Evolutionary conservation across 2,888 invertebrate species (phyloP).

Genomic region (Cremastinae sp.): DNA sequence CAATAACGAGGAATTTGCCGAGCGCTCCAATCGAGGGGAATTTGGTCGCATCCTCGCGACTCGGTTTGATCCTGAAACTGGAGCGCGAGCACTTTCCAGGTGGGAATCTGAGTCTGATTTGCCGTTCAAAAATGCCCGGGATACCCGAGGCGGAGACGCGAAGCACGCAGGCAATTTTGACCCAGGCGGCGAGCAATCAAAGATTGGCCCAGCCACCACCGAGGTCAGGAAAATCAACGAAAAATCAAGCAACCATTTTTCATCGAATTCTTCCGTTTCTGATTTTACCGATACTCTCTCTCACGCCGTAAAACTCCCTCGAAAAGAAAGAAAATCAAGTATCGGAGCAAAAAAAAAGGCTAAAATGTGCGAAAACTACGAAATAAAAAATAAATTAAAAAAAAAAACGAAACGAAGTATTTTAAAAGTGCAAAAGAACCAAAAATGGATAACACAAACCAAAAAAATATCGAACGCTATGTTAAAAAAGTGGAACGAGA

Average conservation of each 20-base stretch:
- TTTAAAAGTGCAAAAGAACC: constrained; percentile 1
- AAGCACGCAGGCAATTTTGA: constrained; percentile 69
- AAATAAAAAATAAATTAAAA: neutral
- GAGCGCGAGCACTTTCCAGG: constrained; percentile 74
- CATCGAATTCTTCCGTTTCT: constrained; percentile 32
- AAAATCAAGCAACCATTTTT: constrained; percentile 7
- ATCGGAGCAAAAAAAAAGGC: neutral
- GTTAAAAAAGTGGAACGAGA: too few species aligned
- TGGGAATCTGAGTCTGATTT: constrained; percentile 72
- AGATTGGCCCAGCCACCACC: constrained; percentile 76
- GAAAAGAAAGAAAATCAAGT: neutral
- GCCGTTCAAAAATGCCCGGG: constrained; percentile 73
- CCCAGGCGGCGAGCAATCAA: constrained; percentile 76
- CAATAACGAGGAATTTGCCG: constrained; percentile 66
- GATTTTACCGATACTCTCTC: constrained; percentile 23
- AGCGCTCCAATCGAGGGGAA: constrained; percentile 64
- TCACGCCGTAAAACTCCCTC: constrained; percentile 29
- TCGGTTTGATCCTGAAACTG: constrained; percentile 70
- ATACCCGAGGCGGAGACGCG: constrained; percentile 66
- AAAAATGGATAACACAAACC: neutral
- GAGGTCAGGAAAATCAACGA: constrained; percentile 27
- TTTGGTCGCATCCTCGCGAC: constrained; percentile 68
- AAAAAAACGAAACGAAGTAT: neutral
- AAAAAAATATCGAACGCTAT: too few species aligned
- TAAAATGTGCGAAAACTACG: neutral